Evolutionary conservation across 1,140 invertebrate species (phyloP), one percentile per base, ranked within the genome.

Genomic region (Bombus fervidus): DNA sequence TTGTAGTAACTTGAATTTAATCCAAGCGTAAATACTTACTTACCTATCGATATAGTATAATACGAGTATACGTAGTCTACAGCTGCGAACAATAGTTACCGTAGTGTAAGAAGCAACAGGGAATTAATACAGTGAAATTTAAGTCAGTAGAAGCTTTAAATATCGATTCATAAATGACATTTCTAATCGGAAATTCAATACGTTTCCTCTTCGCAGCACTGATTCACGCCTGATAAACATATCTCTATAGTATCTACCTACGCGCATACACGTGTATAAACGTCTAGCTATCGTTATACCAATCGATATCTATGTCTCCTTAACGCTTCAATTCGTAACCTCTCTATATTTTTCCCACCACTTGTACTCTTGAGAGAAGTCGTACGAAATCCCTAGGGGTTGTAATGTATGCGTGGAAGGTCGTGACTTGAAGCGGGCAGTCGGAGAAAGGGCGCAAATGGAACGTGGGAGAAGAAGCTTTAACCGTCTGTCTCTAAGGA

Each of bases 401-500:
- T 53, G 53, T 39, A 59, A 76, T n/a, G 74, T 76, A 59, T 39
- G 47, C 47, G 53, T 53, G 25, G 71, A 72, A 13, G 41, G n/a
- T 15, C 2, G 64, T 39, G 68, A 47, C 66, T 71, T 22, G 78
- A 39, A 71, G 8, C 47, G 25, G 34, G 15, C 22, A 66, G 28
- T n/a, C 2, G 10, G 57, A 28, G 74, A n/a, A 59, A 25, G 18
- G n/a, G 15, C 15, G 74, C 53, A 4, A 39, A 41, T 12, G 57
- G 34, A 22, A 34, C 34, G 13, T 10, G 31, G 41, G 69, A 41
- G 15, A 37, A 59, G 47, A 28, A 74, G 68, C 59, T 79, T 66
- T 79, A 34, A 22, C 62, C 64, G 37, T 53, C 18, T 68, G 25
- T 62, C 78, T 68, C 78, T n/a, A 37, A 53, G 75, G 68, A 88